Evolutionary conservation across 2,113 vertebrate species (phyloP).

Genomic region (Calonectris borealis): DNA sequence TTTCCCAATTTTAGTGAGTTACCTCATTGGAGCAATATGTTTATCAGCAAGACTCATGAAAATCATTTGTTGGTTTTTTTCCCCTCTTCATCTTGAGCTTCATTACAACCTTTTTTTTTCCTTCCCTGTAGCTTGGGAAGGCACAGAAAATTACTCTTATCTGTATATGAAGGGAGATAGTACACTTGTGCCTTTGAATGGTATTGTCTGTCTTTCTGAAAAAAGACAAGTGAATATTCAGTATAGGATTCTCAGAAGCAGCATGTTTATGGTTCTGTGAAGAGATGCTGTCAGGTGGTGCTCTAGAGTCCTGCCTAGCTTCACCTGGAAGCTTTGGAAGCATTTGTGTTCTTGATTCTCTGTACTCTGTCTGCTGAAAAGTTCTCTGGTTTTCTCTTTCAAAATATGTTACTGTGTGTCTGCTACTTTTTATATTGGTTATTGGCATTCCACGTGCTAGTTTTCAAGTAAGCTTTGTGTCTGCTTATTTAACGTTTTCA

Average conservation of each 20-base stretch:
- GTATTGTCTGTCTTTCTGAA: background rate
- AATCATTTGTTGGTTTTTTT: accelerated
- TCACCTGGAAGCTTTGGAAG: background rate
- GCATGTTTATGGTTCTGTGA: background rate
- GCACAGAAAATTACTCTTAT: background rate
- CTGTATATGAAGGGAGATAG: background rate
- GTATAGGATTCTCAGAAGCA: background rate
- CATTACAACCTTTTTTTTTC: background rate
- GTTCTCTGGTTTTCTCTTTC: background rate
- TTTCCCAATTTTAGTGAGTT: background rate
- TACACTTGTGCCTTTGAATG: background rate
- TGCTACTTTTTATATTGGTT: background rate
- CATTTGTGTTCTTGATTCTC: background rate
- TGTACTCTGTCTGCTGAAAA: background rate
- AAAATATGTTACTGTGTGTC: background rate
- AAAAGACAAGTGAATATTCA: background rate
- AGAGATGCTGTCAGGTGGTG: background rate
- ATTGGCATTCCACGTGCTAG: background rate
- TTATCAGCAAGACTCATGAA: background rate
- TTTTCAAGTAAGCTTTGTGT: background rate
- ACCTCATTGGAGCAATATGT: accelerated
- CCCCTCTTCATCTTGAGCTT: background rate
- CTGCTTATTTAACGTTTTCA: background rate
- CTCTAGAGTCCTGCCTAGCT: background rate
- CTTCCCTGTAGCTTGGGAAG: background rate